Conservation (phyloP, 2,888 invertebrate species). For the Synanthedon formicaeformis region DNA sequence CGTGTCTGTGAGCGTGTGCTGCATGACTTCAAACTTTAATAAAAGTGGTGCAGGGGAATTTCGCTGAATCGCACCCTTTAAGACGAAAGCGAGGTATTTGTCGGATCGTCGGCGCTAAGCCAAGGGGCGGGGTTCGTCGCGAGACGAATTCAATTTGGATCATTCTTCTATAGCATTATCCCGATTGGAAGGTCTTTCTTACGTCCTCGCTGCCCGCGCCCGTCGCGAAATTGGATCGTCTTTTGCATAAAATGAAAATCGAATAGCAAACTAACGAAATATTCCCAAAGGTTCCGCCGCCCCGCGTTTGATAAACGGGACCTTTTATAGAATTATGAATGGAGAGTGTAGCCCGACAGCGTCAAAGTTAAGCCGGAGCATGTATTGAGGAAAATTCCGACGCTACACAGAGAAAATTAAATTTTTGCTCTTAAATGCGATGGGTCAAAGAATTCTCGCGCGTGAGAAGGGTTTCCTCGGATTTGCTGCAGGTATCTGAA, state of each 20-base stretch:
- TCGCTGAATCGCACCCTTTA: conserved; percentile 51
- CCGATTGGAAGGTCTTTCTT: conserved; percentile 45
- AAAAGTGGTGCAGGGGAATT: conserved; percentile 45
- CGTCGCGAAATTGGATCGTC: conserved; percentile 53
- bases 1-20: too few relatives aligned
- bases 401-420: conserved; percentile 4
- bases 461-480: background rate
- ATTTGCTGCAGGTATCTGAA: conserved; percentile 1
- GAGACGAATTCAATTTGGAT: conserved; percentile 62
- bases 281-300: conserved; percentile 29
- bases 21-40: conserved; percentile 35
- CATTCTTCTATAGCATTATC: conserved; percentile 63
- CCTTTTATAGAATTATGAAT: conserved; percentile 33
- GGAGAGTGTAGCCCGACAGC: conserved; percentile 6
- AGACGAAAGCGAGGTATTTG: conserved; percentile 34
- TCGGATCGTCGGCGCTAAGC: conserved; percentile 20
- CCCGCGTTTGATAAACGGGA: conserved; percentile 24
- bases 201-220: conserved; percentile 19
- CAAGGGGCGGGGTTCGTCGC: conserved; percentile 23
- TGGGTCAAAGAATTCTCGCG: conserved; percentile 5
- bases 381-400: background rate
- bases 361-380: conserved; percentile 5
- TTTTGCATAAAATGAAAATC: conserved; percentile 67
- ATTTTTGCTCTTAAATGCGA: conserved; percentile 4
- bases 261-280: conserved; percentile 59